Evolutionary conservation across 2,888 invertebrate species (phyloP), one percentile per base, ranked within the genome.

Genomic region (Philereme transversata): DNA sequence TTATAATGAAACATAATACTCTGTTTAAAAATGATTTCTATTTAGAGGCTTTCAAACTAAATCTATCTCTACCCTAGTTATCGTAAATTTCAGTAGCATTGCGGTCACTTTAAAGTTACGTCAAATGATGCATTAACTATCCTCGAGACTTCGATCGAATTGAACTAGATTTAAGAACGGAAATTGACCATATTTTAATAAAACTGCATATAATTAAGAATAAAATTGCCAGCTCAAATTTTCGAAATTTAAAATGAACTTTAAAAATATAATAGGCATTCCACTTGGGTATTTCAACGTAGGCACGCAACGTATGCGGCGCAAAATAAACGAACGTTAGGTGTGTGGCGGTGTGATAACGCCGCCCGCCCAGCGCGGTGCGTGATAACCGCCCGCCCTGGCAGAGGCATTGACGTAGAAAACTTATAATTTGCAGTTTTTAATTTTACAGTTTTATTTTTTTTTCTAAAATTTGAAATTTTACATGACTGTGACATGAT

Each of bases 301-400:
- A 68, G 66, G 64, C 69, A 67, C 71, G 65, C 70, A 65, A 71
- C 74, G 67, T 68, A 68, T 74, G 68, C 62, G 57, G 33, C 44
- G 68, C 70, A 74, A 76, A 77, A 77, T 77, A 77, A 76, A 72
- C 67, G 71, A 69, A 70, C 62, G 70, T 65, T 65, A 67, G 68
- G 63, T 65, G 68, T 69, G 78, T 74, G 79, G 65, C 70, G 68
- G 47, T 10, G 58, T 68, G 79, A 80, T 81, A 81, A 76, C 72
- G 70, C 66, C 73, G 72, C 71, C 73, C 75, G 74, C 77, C 76
- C 75, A 62, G 68, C 73, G 76, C 75, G 72, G 74, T 75, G 68
- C 62, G 71, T 72, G 82, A 81, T 79, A 79, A 71, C 72, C 73
- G 73, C 75, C 75, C 74, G 78, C 73, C 78, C 76, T 68, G 69